Evolutionary conservation across 2,797 vertebrate genomes (phyloP), one percentile per base, ranked within the genome.

Genomic region (Eurystomus glaucurus): DNA sequence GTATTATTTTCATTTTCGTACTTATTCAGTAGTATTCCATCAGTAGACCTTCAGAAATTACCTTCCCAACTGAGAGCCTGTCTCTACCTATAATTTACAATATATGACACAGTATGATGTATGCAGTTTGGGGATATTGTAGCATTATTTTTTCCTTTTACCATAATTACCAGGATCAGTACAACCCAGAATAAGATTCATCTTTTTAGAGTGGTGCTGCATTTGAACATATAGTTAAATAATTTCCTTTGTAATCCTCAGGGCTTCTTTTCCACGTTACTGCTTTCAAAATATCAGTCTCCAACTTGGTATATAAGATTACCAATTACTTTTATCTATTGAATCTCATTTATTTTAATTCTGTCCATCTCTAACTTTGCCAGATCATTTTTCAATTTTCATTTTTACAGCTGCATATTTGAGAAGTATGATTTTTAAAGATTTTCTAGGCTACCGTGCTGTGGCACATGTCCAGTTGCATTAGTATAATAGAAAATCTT

Each of bases 311-410:
- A 21, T 91, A 23, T 87, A 70, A 83, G 52, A 89, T 90, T 87
- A 60, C 11, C 72, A 85, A 91, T 93, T 90, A 72, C 51, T 86
- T 93, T 80, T 90, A 76, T 93, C 76, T 94, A 10, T 77, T 90
- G 82, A 90, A 95, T 94, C 78, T 93, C 37, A 88, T 94, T 91
- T 93, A 43, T 91, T 96, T 96, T 89, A 80, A 87, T 96, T 91
- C 68, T 85, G 9, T 65, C 86, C 52, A 65, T 87, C 23, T 90
- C 75, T 88, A 87, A 88, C 21, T 45, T 91, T 96, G 86, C 68
- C 84, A 91, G 71, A 64, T 92, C 17, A 65, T 91, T 91, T 76
- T 93, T 45, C 52, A 95, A 46, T 96, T 94, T 88, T 97, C 88
- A 94, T 95, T 78, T 94, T 92, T 91, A 74, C 78, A 93, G 68